Percentiles rank a stretch among this genome's conserved stretches.
Evolutionary conservation across 2,888 invertebrate genomes (phyloP).

Genomic region (Amaurobius ferox): DNA sequence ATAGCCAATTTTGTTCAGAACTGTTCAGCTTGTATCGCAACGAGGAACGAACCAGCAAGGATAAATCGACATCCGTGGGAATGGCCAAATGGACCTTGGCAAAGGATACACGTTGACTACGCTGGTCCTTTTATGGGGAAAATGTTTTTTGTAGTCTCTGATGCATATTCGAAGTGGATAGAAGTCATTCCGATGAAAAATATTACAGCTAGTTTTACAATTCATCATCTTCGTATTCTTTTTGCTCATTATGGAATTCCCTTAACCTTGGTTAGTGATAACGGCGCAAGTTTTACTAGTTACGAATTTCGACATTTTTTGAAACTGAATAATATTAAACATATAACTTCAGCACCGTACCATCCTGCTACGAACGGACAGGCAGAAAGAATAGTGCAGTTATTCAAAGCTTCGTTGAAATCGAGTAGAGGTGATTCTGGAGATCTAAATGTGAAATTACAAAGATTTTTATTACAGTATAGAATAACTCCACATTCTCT

Average conservation of each 20-base stretch:
- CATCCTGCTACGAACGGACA: slow-evolving; percentile 40
- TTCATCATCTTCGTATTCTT: slow-evolving; percentile 21
- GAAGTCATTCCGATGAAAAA: too few relatives aligned
- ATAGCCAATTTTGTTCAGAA: slow-evolving; percentile 47
- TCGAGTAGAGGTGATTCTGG: slow-evolving; percentile 38
- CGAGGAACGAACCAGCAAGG: slow-evolving; percentile 49
- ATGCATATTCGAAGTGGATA: too few relatives aligned
- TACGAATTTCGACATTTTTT: slow-evolving; percentile 49
- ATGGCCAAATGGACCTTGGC: too few relatives aligned
- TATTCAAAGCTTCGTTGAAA: slow-evolving; percentile 39
- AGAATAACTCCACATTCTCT: slow-evolving; percentile 51
- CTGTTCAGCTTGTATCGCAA: slow-evolving; percentile 49
- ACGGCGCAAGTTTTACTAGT: slow-evolving; percentile 48
- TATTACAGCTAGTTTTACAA: too few relatives aligned
- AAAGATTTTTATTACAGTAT: slow-evolving; percentile 50
- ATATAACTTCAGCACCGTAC: slow-evolving; percentile 33
- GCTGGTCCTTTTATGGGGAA: too few relatives aligned
- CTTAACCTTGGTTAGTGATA: slow-evolving; percentile 39
- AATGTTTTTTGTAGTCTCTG: too few relatives aligned
- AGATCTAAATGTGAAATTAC: slow-evolving; percentile 38
- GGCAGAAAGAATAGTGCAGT: slow-evolving; percentile 38
- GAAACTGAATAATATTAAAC: slow-evolving; percentile 44
- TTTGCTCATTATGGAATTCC: slow-evolving; percentile 44
- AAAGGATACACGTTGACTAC: too few relatives aligned
- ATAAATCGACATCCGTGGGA: slow-evolving; percentile 53